Conservation (phyloP, 2,797 vertebrate species). For the Enteromius thamalakanensis region DNA sequence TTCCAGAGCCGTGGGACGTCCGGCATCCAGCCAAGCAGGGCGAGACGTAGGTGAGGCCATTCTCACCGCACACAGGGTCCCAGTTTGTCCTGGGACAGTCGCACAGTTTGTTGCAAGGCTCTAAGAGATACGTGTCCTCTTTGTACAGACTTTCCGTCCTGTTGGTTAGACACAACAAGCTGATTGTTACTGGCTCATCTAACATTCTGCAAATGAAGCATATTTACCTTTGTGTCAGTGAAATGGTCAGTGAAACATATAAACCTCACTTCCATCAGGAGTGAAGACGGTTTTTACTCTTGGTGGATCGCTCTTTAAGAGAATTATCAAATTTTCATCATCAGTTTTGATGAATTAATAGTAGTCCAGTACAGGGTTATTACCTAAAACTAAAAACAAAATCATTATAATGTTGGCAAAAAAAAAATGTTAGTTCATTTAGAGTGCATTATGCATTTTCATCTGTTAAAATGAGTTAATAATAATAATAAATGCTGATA, state of each 20-base stretch:
- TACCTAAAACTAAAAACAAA: background rate
- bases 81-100: constrained; percentile 83
- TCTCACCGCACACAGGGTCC: constrained; percentile 91
- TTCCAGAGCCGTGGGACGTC: constrained; percentile 76
- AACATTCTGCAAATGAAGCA: background rate
- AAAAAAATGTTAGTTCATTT: background rate
- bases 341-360: background rate
- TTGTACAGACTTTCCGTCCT: constrained; percentile 73
- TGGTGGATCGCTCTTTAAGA: background rate
- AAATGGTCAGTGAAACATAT: background rate
- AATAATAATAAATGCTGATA: background rate
- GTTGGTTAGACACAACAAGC: constrained; percentile 58
- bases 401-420: background rate
- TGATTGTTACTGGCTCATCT: constrained; percentile 4
- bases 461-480: too few relatives aligned
- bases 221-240: background rate
- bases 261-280: background rate
- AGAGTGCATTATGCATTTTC: background rate
- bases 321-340: background rate
- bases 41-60: constrained; percentile 88
- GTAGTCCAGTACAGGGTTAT: background rate
- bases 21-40: constrained; percentile 91
- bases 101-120: constrained; percentile 86
- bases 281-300: background rate
- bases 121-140: constrained; percentile 77